Percentiles rank a stretch among this genome's conserved stretches.
phyloP scores from a whole-genome alignment of 1,140 invertebrate genomes.

The Penaeus indicus region DNA sequence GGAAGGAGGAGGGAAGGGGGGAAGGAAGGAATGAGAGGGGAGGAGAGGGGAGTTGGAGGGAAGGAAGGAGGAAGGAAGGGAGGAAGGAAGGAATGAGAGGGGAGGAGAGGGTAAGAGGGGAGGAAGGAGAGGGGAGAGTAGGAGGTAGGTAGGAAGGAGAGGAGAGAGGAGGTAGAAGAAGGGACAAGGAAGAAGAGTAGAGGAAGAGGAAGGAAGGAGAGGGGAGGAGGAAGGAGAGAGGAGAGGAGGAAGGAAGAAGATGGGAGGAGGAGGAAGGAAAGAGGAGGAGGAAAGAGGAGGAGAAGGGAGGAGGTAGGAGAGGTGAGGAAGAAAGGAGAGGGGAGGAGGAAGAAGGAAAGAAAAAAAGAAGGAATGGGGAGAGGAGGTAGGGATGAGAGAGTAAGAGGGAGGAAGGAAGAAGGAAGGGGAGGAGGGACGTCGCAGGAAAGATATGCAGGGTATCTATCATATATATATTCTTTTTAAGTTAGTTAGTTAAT shows the following conservation, averaged over 20 bases:
- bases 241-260: neutral
- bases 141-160: too few species aligned
- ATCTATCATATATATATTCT: too few species aligned
- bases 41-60: neutral
- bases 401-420: neutral
- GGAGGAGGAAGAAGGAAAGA: neutral
- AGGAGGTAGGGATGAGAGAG: conserved; percentile 2
- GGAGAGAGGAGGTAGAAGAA: neutral
- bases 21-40: neutral
- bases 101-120: too few species aligned
- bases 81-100: neutral
- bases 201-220: neutral
- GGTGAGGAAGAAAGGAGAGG: neutral
- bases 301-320: neutral
- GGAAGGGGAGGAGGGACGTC: too few species aligned
- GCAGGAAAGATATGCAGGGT: too few species aligned
- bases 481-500: too few species aligned
- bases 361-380: too few species aligned
- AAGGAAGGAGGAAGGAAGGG: too few species aligned
- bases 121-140: too few species aligned
- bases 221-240: neutral
- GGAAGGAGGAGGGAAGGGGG: too few species aligned
- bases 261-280: too few species aligned
- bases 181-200: neutral
- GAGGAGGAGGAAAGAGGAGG: neutral